Conservation (phyloP, 2,797 vertebrate genomes). For the Microchirus variegatus region DNA sequence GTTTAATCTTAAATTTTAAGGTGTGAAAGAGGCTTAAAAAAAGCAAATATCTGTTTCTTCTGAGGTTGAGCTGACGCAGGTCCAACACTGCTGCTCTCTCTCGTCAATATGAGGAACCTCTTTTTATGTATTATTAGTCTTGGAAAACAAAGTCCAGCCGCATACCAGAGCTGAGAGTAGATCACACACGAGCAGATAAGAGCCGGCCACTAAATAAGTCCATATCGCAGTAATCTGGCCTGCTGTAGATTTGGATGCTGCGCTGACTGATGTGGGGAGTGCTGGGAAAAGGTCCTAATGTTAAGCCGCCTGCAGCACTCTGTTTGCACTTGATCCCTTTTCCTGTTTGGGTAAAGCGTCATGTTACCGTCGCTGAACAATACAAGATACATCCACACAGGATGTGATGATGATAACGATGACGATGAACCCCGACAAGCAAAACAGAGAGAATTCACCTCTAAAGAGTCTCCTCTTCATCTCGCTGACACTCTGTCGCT, state of each 20-base stretch:
- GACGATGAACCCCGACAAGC: too few relatives aligned
- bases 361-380: slow-evolving; percentile 41
- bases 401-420: neutral
- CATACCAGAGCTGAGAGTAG: slow-evolving; percentile 1
- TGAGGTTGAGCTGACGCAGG: too few relatives aligned
- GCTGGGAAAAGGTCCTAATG: slow-evolving; percentile 57
- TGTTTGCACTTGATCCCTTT: slow-evolving; percentile 43
- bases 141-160: slow-evolving; percentile 18
- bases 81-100: too few relatives aligned
- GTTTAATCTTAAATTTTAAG: too few relatives aligned
- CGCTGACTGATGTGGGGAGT: slow-evolving; percentile 30
- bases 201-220: neutral
- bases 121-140: too few relatives aligned
- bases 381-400: slow-evolving; percentile 1
- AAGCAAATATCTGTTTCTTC: too few relatives aligned
- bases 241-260: neutral
- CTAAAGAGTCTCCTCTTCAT: slow-evolving; percentile 11
- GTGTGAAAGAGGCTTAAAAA: too few relatives aligned
- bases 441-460: slow-evolving; percentile 14
- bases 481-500: slow-evolving; percentile 24
- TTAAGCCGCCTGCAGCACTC: slow-evolving; percentile 41
- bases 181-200: slow-evolving; percentile 40
- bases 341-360: slow-evolving; percentile 59
- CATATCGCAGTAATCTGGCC: slow-evolving; percentile 7
- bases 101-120: too few relatives aligned